A percentile compares a stretch with the other conserved stretches of the same genome.
Conservation (phyloP, 2,797 vertebrate genomes). For the Clarias pachynema region DNA sequence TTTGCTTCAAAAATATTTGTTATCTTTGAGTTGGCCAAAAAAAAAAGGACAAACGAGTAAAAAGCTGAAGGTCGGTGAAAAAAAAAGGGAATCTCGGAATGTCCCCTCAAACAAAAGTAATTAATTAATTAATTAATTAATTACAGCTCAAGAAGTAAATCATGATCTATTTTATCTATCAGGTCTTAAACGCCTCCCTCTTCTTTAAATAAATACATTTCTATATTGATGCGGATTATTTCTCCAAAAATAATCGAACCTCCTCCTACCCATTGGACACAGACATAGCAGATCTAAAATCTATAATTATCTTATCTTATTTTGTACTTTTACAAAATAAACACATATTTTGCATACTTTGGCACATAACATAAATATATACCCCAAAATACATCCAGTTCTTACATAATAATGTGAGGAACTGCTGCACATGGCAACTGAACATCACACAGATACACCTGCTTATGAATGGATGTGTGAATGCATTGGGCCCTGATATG, state of each 20-base stretch:
- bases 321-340: background rate
- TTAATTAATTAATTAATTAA: background rate
- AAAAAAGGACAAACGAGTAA: too few relatives aligned
- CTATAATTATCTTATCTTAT: too few relatives aligned
- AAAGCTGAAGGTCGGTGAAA: background rate
- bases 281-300: conserved; percentile 35
- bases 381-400: background rate
- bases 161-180: background rate
- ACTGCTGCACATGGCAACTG: background rate
- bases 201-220: background rate
- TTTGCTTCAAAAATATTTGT: too few relatives aligned
- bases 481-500: background rate
- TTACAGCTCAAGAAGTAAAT: background rate
- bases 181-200: background rate
- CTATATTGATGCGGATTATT: background rate
- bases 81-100: background rate
- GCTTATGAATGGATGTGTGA: background rate
- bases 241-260: conserved; percentile 31
- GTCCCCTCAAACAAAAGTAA: background rate
- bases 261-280: conserved; percentile 33
- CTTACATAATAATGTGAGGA: background rate
- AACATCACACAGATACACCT: too few relatives aligned
- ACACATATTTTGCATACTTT: background rate
- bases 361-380: background rate
- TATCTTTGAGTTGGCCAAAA: too few relatives aligned